Evolutionary conservation across 1,140 invertebrate genomes (phyloP).

Genomic region (Plectus sambesii): DNA sequence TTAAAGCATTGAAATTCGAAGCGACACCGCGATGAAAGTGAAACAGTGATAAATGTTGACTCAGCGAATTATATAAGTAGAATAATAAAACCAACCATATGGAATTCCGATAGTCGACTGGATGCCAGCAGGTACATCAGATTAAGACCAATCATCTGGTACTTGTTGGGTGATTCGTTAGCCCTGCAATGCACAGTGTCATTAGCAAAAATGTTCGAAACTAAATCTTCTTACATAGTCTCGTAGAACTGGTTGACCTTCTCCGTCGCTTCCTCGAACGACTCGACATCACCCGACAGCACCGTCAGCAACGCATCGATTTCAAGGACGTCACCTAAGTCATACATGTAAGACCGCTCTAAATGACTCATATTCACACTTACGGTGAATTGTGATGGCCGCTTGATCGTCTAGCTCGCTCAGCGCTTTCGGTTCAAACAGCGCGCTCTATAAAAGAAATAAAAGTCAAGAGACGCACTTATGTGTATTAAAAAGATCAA

Average conservation of each 20-base stretch:
- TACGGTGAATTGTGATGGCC: slow-evolving; percentile 24
- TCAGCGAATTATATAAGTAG: background rate
- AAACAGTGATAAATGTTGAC: no score
- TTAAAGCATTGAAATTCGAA: background rate
- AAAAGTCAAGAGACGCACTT: background rate
- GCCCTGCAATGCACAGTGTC: no score
- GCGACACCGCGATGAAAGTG: slow-evolving; percentile 10
- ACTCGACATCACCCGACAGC: slow-evolving; percentile 21
- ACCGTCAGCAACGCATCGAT: slow-evolving; percentile 30
- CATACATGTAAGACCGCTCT: slow-evolving; percentile 4
- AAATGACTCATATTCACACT: slow-evolving; percentile 10
- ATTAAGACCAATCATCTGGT: slow-evolving; percentile 86
- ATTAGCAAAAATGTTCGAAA: no score
- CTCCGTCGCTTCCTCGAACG: slow-evolving; percentile 31
- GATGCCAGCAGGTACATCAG: slow-evolving; percentile 86
- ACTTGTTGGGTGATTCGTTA: slow-evolving; percentile 81
- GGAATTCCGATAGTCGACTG: slow-evolving; percentile 94
- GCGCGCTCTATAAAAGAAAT: slow-evolving; percentile 15
- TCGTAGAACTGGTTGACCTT: slow-evolving; percentile 33
- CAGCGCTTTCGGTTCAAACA: slow-evolving; percentile 7
- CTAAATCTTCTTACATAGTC: slow-evolving; percentile 13
- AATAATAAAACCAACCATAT: slow-evolving; percentile 57
- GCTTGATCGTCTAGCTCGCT: slow-evolving; percentile 9
- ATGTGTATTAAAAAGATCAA: no score
- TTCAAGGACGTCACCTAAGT: slow-evolving; percentile 36